Base-by-base conservation (phyloP, 1,140 invertebrate genomes). In the Bicyclus anynana region DNA sequence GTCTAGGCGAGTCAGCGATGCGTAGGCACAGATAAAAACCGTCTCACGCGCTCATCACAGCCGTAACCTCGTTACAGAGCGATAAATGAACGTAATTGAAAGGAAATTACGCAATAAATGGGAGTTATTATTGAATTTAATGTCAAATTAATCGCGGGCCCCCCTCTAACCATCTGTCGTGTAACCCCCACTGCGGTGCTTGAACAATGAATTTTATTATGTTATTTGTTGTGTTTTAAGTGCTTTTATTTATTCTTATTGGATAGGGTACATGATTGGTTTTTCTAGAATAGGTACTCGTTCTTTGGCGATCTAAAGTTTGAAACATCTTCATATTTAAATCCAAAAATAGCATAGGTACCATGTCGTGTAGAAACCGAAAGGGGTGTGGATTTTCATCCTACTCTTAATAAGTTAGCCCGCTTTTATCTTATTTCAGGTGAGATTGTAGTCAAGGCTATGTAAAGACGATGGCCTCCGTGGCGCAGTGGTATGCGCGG, bases 41-140 rank as follows among this genome's bases (percentile, higher is more conserved):
- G 50, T 55, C 56, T 54, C 56, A 56, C 58, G 53, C 64, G 51
- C 53, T 65, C 62, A 77, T 76, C 70, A 65, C 69, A 67, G 65
- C 61, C 55, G 56, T 83, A 87, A 87, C 77, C 73, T 62, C 56
- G 68, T 84, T 84, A 84, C 80, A 72, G 69, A 69, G 65, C 78
- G 70, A 84, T 84, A 87, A 87, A 85, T 80, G 82, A 79, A 77
- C 65, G 78, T 81, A 84, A 84, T 87, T 84, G 84, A 66, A 71
- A 80, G 81, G 84, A 87, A 87, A 87, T 87, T 84, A 87, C 79
- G 76, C 80, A 79, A 83, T 84, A 84, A 87, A 87, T 80, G 79
- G 74, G 63, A 74, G 79, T 83, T 85, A 84, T 81, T 84, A 87
- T 87, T 87, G 84, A 87, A 85, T 87, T 84, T 87, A 81, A 84